Evolutionary conservation across 1,140 invertebrate genomes (phyloP).

Genomic region (Stegodyphus mimosarum): DNA sequence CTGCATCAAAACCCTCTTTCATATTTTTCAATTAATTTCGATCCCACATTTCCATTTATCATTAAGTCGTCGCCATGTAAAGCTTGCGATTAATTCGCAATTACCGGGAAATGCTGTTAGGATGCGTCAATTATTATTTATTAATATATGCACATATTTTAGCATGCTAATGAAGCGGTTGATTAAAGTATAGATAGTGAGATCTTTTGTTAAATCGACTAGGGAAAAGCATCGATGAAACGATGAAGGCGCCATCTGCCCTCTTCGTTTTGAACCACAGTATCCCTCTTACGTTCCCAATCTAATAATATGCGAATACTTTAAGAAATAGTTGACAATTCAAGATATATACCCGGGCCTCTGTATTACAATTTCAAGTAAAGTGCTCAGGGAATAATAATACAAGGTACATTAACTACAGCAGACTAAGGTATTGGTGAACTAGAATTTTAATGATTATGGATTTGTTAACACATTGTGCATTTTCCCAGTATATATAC

Average conservation of each 20-base stretch:
- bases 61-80: conserved; percentile 51
- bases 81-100: conserved; percentile 55
- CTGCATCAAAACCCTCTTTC: conserved; percentile 15
- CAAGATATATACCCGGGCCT: too few relatives aligned
- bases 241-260: conserved; percentile 29
- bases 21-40: conserved; percentile 56
- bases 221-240: neutral
- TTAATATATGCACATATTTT: conserved; percentile 58
- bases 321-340: too few relatives aligned
- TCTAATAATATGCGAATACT: too few relatives aligned
- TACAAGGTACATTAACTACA: too few relatives aligned
- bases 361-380: too few relatives aligned
- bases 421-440: too few relatives aligned
- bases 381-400: too few relatives aligned
- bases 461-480: too few relatives aligned
- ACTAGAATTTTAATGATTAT: too few relatives aligned
- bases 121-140: conserved; percentile 56
- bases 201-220: conserved; percentile 46
- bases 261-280: too few relatives aligned
- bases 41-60: conserved; percentile 45
- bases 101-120: conserved; percentile 52
- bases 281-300: too few relatives aligned
- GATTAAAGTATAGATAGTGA: conserved; percentile 55
- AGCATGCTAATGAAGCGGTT: conserved; percentile 51
- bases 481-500: too few relatives aligned